Evolutionary conservation across 1,140 invertebrate species (phyloP).

Genomic region (Pseudomyrmex flavicornis): DNA sequence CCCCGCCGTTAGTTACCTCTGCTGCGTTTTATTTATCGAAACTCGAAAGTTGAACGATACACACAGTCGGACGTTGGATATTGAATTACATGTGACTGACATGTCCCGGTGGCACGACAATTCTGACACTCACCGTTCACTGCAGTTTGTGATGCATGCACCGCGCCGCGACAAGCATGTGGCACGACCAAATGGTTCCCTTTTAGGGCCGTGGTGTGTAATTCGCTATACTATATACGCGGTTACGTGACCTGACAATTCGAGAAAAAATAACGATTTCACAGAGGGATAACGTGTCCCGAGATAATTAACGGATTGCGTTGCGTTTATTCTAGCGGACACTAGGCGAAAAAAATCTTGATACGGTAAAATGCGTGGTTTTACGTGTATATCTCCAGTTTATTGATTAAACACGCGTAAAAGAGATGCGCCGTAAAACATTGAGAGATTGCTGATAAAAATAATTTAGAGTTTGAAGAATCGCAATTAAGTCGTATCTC

Average conservation of each 20-base stretch:
- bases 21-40: constrained; percentile 50
- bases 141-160: constrained; percentile 55
- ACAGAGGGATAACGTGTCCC: constrained; percentile 25
- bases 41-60: constrained; percentile 54
- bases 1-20: constrained; percentile 43
- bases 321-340: not conserved
- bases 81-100: constrained; percentile 62
- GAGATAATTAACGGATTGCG: constrained; percentile 50
- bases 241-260: constrained; percentile 44
- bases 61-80: constrained; percentile 44
- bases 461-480: too few species aligned
- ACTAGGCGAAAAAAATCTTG: constrained; percentile 11
- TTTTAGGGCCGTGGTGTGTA: constrained; percentile 48
- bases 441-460: too few species aligned
- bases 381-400: not conserved
- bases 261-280: constrained; percentile 50
- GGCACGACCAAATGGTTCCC: constrained; percentile 51
- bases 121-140: constrained; percentile 48
- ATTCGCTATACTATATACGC: constrained; percentile 21
- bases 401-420: not conserved
- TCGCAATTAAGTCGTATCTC: not conserved
- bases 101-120: constrained; percentile 54
- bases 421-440: not conserved
- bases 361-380: not conserved
- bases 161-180: constrained; percentile 50